Evolutionary conservation across 2,797 vertebrate genomes (phyloP).

Genomic region (Atherinosoma microstoma): DNA sequence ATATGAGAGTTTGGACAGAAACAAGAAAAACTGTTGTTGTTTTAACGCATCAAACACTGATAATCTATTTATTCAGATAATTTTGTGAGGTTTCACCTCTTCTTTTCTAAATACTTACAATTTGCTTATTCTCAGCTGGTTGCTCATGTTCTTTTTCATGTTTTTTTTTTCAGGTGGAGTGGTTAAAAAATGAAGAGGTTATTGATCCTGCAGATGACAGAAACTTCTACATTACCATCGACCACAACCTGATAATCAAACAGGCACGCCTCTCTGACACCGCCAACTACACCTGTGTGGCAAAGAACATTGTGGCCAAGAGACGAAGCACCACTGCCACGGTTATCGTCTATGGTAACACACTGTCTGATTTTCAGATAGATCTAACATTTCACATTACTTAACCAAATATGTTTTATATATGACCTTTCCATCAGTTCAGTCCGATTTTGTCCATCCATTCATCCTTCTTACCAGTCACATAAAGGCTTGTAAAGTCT

Average conservation of each 20-base stretch:
- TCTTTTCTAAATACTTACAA: neutral
- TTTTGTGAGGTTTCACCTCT: conserved; percentile 46
- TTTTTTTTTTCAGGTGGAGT: conserved; percentile 90
- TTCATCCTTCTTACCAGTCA: neutral
- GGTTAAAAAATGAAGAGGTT: conserved; percentile 97
- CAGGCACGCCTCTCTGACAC: conserved; percentile 97
- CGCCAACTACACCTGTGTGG: conserved; percentile 97
- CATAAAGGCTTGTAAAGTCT: neutral
- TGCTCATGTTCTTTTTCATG: conserved; percentile 1
- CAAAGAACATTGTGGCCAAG: conserved; percentile 98
- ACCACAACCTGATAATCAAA: conserved; percentile 99
- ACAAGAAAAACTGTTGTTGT: conserved; percentile 40
- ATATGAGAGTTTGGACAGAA: conserved; percentile 52
- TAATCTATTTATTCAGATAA: conserved; percentile 15
- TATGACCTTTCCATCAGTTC: neutral
- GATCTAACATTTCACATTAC: neutral
- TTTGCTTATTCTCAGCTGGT: neutral
- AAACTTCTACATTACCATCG: conserved; percentile 99
- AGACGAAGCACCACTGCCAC: conserved; percentile 96
- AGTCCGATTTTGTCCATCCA: conserved; percentile 1
- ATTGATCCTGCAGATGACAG: conserved; percentile 95
- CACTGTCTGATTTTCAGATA: neutral
- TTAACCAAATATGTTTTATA: neutral
- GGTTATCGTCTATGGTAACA: conserved; percentile 94
- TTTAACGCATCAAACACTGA: conserved; percentile 49